A percentile compares a stretch with the other conserved stretches of the same genome.
These are phyloP conservation scores for Tethya wilhelma DNA, from an alignment of 37 sponge, comb jelly and placozoan genomes.

Conservation along the genomic window DNA sequence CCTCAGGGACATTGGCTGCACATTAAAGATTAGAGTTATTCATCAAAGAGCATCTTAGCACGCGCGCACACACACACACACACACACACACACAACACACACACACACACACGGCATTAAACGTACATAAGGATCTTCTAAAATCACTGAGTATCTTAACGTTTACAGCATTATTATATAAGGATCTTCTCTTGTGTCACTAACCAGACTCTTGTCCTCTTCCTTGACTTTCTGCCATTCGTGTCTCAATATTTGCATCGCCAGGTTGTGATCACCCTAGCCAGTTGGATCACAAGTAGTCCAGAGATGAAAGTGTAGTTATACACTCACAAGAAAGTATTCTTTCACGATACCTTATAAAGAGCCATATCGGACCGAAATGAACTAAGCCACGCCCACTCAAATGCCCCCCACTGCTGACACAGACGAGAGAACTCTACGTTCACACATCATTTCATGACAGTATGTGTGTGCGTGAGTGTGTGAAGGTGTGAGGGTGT, in stretches of 20 bases:
- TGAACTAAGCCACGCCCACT: slow-evolving; percentile 80
- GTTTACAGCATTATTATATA: too few relatives aligned
- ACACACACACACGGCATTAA: neutral
- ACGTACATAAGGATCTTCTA: neutral
- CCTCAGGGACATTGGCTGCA: slow-evolving; percentile 19
- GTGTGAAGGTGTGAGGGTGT: neutral
- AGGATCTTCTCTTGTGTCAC: too few relatives aligned
- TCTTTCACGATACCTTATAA: slow-evolving; percentile 34
- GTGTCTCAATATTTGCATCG: slow-evolving; percentile 36
- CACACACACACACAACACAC: neutral
- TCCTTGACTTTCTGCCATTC: slow-evolving; percentile 47
- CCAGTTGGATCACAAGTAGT: neutral
- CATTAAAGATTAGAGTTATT: too few relatives aligned
- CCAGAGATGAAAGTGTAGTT: neutral
- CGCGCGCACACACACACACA: neutral
- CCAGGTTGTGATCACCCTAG: slow-evolving; percentile 47
- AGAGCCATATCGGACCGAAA: slow-evolving; percentile 80
- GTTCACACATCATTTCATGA: neutral
- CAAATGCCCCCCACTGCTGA: slow-evolving; percentile 84
- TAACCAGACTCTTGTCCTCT: slow-evolving; percentile 41
- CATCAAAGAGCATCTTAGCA: neutral
- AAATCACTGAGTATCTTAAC: neutral
- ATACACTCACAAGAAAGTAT: neutral
- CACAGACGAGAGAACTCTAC: slow-evolving; percentile 78
- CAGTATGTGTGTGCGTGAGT: neutral